Base-by-base conservation (phyloP, 2,113 vertebrate genomes). In the Elephantulus edwardii region DNA sequence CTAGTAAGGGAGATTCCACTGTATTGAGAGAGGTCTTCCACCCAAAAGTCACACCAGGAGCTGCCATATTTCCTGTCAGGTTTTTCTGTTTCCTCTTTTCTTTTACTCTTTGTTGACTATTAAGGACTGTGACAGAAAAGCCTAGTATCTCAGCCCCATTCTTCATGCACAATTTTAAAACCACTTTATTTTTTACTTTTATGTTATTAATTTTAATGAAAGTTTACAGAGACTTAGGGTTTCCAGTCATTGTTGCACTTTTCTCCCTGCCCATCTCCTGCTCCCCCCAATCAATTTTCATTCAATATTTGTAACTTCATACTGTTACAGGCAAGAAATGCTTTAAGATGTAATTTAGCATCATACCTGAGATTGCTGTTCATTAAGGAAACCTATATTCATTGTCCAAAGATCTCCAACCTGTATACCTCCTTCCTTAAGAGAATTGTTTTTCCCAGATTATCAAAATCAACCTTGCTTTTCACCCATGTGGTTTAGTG, bases 331-430 rank as follows among this genome's bases (percentile, higher is more conserved):
- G 30, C 78, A 89, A 91, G 30, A 92, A 83, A 44, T 48, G 8
- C 19, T 35, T 56, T 75, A 54, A 80, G 22, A 64, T 50, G 89
- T 90, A 33, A 46, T 52, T 22, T 85, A 81, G 66, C 8, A 71
- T 20, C 12, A 10, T 77, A 35, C 28, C 82, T 78, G 42, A 17
- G 35, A 48, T 90, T 90, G 4, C n/a, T 83, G 60, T 52, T 76
- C 71, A 40, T 70, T 70, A 20, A 5, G 64, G 40, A 33, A 54
- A 54, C 95, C 42, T 74, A 19, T 22, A 54, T 68, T 6, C 24
- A 46, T 24, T 93, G 71, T 76, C 75, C 91, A 58, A 54, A 58
- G 46, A 14, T 6, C 74, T 80, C 26, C 58, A 40, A 66, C 79
- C 52, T 54, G 30, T 10, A 22, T 28, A 9, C 6, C 19, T 54